A percentile compares a stretch with the other conserved stretches of the same genome.
Evolutionary conservation across 2,888 invertebrate genomes (phyloP).

Genomic region (Cephus pygmeus): DNA sequence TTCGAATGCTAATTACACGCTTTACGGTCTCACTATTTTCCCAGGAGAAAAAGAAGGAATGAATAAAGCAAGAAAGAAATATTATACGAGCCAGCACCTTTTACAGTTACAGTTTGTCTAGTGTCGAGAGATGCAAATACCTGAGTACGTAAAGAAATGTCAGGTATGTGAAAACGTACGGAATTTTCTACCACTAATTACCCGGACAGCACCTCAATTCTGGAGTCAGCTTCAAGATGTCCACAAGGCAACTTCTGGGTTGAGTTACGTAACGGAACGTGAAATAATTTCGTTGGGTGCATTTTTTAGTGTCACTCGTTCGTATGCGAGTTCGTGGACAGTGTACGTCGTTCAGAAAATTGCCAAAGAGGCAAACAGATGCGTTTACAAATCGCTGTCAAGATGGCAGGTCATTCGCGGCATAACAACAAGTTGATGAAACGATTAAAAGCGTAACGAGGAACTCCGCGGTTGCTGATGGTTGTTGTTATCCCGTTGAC

Average conservation of each 20-base stretch:
- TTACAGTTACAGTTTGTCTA: background rate
- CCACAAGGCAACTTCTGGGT: background rate
- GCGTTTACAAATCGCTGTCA: conserved; percentile 32
- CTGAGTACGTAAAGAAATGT: background rate
- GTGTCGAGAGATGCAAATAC: background rate
- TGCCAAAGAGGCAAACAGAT: conserved; percentile 31
- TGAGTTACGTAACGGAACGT: background rate
- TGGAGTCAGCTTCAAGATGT: background rate
- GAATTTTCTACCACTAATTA: background rate
- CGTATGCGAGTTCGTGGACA: background rate
- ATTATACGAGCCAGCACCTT: background rate
- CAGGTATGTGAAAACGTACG: background rate
- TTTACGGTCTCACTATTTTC: conserved; percentile 23
- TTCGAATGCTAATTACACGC: conserved; percentile 18
- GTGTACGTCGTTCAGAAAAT: background rate
- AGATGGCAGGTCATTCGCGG: conserved; percentile 49
- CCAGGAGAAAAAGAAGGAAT: conserved; percentile 27
- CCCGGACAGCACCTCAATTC: background rate
- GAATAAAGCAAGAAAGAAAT: background rate
- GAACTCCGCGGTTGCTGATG: conserved; percentile 40
- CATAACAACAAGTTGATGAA: conserved; percentile 63
- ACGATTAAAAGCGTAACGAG: conserved; percentile 63
- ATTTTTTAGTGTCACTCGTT: background rate
- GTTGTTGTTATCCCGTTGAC: conserved; percentile 48
- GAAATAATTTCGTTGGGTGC: background rate